Percentiles rank a stretch among this genome's conserved stretches.
These are phyloP conservation scores for Melanostoma mellinum DNA, from an alignment of 2,888 invertebrate genomes.

Conservation along the genomic window DNA sequence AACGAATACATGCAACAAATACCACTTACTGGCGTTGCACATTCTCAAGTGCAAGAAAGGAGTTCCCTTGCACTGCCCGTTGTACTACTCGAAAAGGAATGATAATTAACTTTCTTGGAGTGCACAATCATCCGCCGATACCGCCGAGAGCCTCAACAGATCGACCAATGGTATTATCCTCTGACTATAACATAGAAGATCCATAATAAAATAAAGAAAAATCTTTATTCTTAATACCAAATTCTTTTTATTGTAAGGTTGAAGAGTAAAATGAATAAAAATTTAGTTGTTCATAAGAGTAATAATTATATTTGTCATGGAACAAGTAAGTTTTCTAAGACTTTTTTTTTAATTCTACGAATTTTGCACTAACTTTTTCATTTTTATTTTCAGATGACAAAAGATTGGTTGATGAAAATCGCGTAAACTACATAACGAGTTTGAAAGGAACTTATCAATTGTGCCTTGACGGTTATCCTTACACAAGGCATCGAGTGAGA, in stretches of 20 bases:
- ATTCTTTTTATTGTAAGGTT: background rate
- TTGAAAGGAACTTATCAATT: conserved; percentile 78
- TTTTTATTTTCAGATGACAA: conserved; percentile 49
- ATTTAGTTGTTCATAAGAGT: background rate
- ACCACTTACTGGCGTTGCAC: conserved; percentile 75
- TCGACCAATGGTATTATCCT: conserved; percentile 29
- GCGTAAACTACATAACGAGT: conserved; percentile 77
- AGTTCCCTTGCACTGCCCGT: conserved; percentile 72
- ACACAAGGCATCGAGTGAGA: conserved; percentile 77
- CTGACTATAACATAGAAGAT: conserved; percentile 74
- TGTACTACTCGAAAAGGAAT: conserved; percentile 74
- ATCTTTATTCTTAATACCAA: background rate
- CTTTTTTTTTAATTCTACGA: background rate
- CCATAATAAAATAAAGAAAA: conserved; percentile 34
- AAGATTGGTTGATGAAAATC: conserved; percentile 74
- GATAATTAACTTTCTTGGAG: conserved; percentile 73
- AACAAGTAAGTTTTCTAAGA: conserved; percentile 37
- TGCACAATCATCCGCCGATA: conserved; percentile 74
- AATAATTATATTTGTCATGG: conserved; percentile 2
- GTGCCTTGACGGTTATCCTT: conserved; percentile 78
- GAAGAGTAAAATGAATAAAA: conserved; percentile 8
- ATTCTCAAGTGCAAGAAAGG: conserved; percentile 71
- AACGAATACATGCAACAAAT: conserved; percentile 73
- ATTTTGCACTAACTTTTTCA: conserved; percentile 27
- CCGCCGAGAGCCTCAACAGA: conserved; percentile 53